Conservation (phyloP, 1,140 invertebrate species). For the Aradophagus sp. region DNA sequence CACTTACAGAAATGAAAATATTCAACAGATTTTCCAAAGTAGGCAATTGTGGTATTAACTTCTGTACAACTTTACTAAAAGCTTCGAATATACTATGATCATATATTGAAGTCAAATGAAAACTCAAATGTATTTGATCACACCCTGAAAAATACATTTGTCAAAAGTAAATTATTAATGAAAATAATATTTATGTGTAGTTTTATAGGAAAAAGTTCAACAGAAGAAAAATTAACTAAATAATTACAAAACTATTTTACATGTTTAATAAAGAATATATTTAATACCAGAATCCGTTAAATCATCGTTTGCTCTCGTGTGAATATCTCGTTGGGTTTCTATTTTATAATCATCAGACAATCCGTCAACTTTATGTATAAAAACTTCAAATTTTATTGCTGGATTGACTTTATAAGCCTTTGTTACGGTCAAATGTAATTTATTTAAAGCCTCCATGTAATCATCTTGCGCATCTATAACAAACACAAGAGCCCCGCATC, state of each 20-base stretch:
- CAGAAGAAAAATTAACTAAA: too few species aligned
- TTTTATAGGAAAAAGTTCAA: too few species aligned
- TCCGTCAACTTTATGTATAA: slow-evolving; percentile 99
- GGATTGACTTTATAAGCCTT: slow-evolving; percentile 97
- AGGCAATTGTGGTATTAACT: slow-evolving; percentile 97
- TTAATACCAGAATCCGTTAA: slow-evolving; percentile 90
- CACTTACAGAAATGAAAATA: slow-evolving; percentile 96
- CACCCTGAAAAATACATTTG: slow-evolving; percentile 76
- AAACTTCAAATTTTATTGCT: slow-evolving; percentile 98
- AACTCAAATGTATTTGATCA: slow-evolving; percentile 92
- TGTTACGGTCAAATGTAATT: slow-evolving; percentile 93
- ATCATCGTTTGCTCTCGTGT: slow-evolving; percentile 96
- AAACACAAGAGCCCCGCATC: slow-evolving; percentile 97
- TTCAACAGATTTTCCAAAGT: slow-evolving; percentile 99
- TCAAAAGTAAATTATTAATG: too few species aligned
- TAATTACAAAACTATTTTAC: too few species aligned
- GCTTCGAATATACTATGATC: slow-evolving; percentile 99
- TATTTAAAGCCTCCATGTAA: slow-evolving; percentile 95
- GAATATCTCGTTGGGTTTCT: slow-evolving; percentile 98
- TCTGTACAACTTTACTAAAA: slow-evolving; percentile 99
- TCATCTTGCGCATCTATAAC: slow-evolving; percentile 99
- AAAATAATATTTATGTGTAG: too few species aligned
- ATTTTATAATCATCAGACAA: slow-evolving; percentile 99
- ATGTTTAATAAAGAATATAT: too few species aligned
- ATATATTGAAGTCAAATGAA: slow-evolving; percentile 99